A percentile compares a stretch with the other conserved stretches of the same genome.
These are phyloP conservation scores for Brachionus asplanchnoidis DNA, from an alignment of 1,140 invertebrate genomes.

Conservation along the genomic window DNA sequence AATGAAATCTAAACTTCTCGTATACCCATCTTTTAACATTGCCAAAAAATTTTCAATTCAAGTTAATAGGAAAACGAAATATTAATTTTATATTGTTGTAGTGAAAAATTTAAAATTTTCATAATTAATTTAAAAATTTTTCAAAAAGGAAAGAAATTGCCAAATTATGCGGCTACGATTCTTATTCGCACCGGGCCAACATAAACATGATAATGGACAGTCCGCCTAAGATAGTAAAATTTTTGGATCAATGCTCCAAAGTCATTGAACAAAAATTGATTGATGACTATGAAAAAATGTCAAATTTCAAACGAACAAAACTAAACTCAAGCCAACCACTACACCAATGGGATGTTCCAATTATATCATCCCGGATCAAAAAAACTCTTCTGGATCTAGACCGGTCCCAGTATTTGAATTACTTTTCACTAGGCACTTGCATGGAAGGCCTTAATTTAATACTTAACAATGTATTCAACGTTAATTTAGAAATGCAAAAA, in stretches of 20 bases:
- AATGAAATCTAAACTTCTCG: too few relatives aligned
- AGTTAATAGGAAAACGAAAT: too few relatives aligned
- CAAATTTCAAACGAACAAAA: not conserved
- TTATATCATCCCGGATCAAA: conserved; percentile 23
- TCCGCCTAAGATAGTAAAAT: conserved; percentile 6
- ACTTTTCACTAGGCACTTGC: conserved; percentile 86
- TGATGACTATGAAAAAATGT: conserved; percentile 63
- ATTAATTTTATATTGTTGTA: too few relatives aligned
- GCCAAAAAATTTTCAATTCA: too few relatives aligned
- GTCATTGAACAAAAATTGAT: not conserved
- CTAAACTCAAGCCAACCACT: not conserved
- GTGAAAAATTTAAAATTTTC: too few relatives aligned
- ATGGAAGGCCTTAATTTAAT: conserved; percentile 90
- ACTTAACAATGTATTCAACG: conserved; percentile 69
- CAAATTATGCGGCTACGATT: conserved; percentile 74
- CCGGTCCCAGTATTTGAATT: conserved; percentile 51
- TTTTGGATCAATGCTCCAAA: conserved; percentile 39
- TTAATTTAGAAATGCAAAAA: conserved; percentile 68
- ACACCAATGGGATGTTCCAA: conserved; percentile 15
- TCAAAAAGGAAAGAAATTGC: conserved; percentile 65
- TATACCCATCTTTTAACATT: too few relatives aligned
- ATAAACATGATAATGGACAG: conserved; percentile 37
- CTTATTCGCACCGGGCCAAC: conserved; percentile 77
- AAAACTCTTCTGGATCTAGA: not conserved
- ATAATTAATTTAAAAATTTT: too few relatives aligned